Evolutionary conservation across 23 tunicate species (phyloP).

Genomic region (Pegea sp.): DNA sequence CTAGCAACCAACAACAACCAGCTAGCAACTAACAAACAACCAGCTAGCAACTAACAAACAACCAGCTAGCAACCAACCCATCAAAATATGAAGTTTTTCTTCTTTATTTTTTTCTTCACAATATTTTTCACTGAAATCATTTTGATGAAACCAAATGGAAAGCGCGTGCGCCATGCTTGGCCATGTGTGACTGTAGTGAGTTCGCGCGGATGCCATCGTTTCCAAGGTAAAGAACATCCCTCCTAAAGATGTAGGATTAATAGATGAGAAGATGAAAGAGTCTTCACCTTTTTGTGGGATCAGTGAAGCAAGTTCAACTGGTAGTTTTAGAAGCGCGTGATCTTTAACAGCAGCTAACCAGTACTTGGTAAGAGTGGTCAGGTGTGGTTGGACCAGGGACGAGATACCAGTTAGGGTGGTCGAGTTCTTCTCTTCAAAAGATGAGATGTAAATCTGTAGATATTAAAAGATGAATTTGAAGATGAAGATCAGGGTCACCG

Average conservation of each 20-base stretch:
- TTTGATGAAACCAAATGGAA: conserved; percentile 24
- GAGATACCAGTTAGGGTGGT: conserved; percentile 16
- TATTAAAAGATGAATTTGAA: no score
- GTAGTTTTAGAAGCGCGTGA: conserved; percentile 59
- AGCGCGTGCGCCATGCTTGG: conserved; percentile 51
- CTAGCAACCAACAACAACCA: conserved; percentile 7
- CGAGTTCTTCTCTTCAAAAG: conserved; percentile 5
- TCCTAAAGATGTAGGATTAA: conserved; percentile 8
- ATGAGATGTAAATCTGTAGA: conserved; percentile 37
- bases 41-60: conserved; percentile 12
- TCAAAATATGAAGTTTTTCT: conserved; percentile 25
- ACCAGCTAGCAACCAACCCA: conserved; percentile 22
- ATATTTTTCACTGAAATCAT: conserved; percentile 5
- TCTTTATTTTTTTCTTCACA: conserved; percentile 13
- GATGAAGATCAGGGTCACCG: no score
- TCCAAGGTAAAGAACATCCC: conserved; percentile 67
- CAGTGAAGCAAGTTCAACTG: conserved; percentile 23
- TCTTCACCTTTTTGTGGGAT: conserved; percentile 42
- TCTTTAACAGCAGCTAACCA: conserved; percentile 54
- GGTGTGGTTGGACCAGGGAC: conserved; percentile 56
- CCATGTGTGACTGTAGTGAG: conserved; percentile 65
- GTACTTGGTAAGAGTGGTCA: conserved; percentile 19
- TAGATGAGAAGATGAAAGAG: background rate
- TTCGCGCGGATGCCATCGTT: conserved; percentile 19
- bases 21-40: conserved; percentile 23